Percentiles rank a stretch among this genome's conserved stretches.
Conservation (phyloP, 2,113 vertebrate species). For the Pygoscelis adeliae region DNA sequence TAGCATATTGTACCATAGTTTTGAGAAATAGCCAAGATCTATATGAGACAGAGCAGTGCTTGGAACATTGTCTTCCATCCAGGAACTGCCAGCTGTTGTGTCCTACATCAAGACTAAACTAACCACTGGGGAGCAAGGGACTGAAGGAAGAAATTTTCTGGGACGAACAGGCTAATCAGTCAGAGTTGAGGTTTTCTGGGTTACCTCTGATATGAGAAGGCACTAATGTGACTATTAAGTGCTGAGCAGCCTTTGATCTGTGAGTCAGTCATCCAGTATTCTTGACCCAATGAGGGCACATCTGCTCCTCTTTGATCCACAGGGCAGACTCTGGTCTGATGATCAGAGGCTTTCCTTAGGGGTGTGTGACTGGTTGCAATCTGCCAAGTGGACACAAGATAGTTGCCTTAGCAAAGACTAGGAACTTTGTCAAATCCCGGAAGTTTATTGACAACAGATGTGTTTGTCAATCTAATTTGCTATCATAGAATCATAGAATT, state of each 20-base stretch:
- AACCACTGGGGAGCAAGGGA: background rate
- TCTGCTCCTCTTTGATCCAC: conserved; percentile 24
- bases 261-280: background rate
- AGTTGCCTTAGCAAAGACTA: background rate
- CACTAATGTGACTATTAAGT: background rate
- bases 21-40: background rate
- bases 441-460: background rate
- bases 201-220: background rate
- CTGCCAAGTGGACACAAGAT: background rate
- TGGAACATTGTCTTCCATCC: background rate
- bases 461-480: background rate
- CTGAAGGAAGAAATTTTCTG: conserved; percentile 3
- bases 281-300: background rate
- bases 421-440: background rate
- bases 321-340: background rate
- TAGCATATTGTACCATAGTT: background rate
- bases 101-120: background rate
- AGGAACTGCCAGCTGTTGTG: background rate
- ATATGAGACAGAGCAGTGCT: background rate
- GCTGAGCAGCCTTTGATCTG: conserved; percentile 50
- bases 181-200: conserved; percentile 35
- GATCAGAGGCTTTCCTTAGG: background rate
- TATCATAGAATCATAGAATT: background rate
- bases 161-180: background rate
- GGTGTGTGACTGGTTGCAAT: background rate